Evolutionary conservation across 2,797 vertebrate genomes (phyloP), one percentile per base, ranked within the genome.

Genomic region (Rhabdomys pumilio): DNA sequence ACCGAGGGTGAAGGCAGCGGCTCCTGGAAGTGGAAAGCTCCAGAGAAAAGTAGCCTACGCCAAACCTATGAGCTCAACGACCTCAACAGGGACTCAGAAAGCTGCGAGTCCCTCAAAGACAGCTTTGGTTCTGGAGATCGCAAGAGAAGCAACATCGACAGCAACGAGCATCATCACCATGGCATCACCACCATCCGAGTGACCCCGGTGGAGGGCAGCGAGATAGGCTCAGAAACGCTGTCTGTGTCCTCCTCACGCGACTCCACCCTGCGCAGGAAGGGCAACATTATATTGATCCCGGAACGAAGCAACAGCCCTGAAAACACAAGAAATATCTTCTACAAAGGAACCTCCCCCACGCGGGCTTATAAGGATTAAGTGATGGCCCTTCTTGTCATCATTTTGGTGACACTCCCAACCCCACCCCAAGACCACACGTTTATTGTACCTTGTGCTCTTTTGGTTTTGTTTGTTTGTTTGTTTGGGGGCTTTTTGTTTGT

Each of bases 21-120:
- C 34, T 99, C 99, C 2, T 99, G 99, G 99, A 99, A 99, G 94
- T 99, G 99, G 99, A 99, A 99, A 90, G 99, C 99, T 44, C 99
- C 99, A 13, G 99, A 99, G 20, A 99, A 99, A 86, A 97, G 98
- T 96, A 98, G 98, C 97, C 98, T 99, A 84, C 99, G 99, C 97
- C 99, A 99, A 97, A 99, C 99, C 0, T 99, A 99, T 0, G 99
- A 99, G 98, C 98, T 99, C 93, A 99, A 99, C n/a, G 99, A 99
- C 97, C 99, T 99, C 59, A 99, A 99, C 97, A 98, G 99, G 96
- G 99, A 99, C 98, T 99, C 99, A 0, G 99, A 99, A 96, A 99
- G 99, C 97, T 99, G 99, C 6, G 99, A 99, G 97, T 99, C 99
- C 3, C 96, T 99, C 89, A 99, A 98, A 93, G 99, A 99, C 96